Evolutionary conservation across 64 coral and sea anemone species (phyloP).

Genomic region (Cladopsammia gracilis): DNA sequence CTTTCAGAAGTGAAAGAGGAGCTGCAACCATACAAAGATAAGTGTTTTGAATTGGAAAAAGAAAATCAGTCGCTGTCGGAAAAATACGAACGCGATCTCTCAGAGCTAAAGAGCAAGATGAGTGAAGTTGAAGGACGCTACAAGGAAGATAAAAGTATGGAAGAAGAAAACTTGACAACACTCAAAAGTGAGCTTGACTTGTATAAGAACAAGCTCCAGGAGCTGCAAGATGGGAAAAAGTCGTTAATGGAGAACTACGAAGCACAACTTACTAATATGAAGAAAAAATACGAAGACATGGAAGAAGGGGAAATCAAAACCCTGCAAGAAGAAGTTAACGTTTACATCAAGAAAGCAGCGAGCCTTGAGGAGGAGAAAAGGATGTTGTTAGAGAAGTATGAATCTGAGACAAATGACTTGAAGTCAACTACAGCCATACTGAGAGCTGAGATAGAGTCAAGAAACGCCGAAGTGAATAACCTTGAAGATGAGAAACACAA

Average conservation of each 20-base stretch:
- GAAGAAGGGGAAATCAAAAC: conserved; percentile 94
- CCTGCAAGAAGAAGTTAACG: conserved; percentile 89
- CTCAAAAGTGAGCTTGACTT: conserved; percentile 85
- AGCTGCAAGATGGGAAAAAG: conserved; percentile 83
- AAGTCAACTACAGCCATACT: conserved; percentile 56
- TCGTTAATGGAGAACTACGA: conserved; percentile 89
- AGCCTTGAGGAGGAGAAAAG: conserved; percentile 81
- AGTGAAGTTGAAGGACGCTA: conserved; percentile 89
- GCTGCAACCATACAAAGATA: conserved; percentile 85
- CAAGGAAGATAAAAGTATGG: conserved; percentile 69
- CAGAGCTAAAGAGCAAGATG: conserved; percentile 83
- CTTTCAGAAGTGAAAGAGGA: conserved; percentile 92
- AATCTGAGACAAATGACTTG: conserved; percentile 22
- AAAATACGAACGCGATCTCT: conserved; percentile 86
- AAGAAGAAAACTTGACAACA: conserved; percentile 75
- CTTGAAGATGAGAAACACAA: conserved; percentile 30
- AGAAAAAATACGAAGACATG: conserved; percentile 76
- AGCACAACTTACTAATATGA: conserved; percentile 85
- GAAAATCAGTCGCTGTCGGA: conserved; percentile 87
- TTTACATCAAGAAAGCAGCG: conserved; percentile 86
- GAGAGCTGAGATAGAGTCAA: conserved; percentile 43
- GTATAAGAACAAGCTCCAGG: conserved; percentile 85
- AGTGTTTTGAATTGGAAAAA: conserved; percentile 84
- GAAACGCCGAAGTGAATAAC: conserved; percentile 7
- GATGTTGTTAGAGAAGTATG: conserved; percentile 66